A percentile compares a stretch with the other conserved stretches of the same genome.
Evolutionary conservation across 1,140 invertebrate species (phyloP).

Genomic region (Bombus waltoni): DNA sequence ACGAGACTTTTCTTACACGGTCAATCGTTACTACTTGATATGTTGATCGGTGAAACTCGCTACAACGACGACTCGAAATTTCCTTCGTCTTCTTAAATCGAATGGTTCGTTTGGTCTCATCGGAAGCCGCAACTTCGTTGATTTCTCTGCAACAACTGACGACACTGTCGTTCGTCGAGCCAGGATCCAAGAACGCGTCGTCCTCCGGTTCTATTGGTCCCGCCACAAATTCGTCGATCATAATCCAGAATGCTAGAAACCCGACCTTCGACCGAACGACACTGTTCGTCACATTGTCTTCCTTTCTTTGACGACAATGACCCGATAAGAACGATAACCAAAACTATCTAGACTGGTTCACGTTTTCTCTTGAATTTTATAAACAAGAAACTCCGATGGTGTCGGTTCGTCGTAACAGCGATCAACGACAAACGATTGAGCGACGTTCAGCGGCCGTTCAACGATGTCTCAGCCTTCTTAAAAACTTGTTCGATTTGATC

Average conservation of each 20-base stretch:
- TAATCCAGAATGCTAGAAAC: neutral
- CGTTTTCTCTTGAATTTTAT: neutral
- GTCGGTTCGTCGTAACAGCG: neutral
- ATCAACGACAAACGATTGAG: neutral
- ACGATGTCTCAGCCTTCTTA: neutral
- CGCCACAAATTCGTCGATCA: constrained; percentile 26
- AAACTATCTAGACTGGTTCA: neutral
- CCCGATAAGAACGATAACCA: neutral
- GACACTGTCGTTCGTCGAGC: neutral
- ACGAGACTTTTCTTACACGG: neutral
- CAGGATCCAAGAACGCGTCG: neutral
- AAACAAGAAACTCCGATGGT: neutral
- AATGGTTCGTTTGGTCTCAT: too few relatives aligned
- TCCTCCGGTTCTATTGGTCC: constrained; percentile 43
- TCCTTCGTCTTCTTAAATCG: neutral
- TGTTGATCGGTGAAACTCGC: neutral
- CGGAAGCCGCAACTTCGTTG: constrained; percentile 1
- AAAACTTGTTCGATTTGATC: neutral
- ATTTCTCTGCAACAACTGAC: neutral
- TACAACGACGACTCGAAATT: neutral
- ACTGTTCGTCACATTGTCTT: constrained; percentile 1
- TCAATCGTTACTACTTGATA: constrained; percentile 18
- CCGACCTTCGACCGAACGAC: neutral
- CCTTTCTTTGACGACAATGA: neutral
- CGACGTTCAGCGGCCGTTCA: neutral